A percentile compares a stretch with the other conserved stretches of the same genome.
These are phyloP conservation scores for Rattus norvegicus DNA, from an alignment of 2,113 vertebrate species.

Conservation along the genomic window GRCr8 NC_086031.1:69945501-69946000, in stretches of 20 bases:
- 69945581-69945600: not conserved
- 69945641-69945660: not conserved
- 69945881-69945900: not conserved
- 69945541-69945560: not conserved
- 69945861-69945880: not conserved
- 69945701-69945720: not conserved
- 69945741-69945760: not conserved
- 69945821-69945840: not conserved
- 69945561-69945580: not conserved
- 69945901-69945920: not conserved
- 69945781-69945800: not conserved
- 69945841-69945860: not conserved
- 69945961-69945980: not conserved
- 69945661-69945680: not conserved
- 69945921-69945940: rapidly evolving
- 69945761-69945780: not conserved
- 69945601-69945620: not conserved
- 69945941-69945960: not conserved
- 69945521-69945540: not conserved
- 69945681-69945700: not conserved
- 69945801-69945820: not conserved
- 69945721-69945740: rapidly evolving
- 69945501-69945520: not conserved
- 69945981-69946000: not conserved
- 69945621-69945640: not conserved